phyloP scores from a whole-genome alignment of 1,140 invertebrate species.

The Drosophila novamexicana region DNA sequence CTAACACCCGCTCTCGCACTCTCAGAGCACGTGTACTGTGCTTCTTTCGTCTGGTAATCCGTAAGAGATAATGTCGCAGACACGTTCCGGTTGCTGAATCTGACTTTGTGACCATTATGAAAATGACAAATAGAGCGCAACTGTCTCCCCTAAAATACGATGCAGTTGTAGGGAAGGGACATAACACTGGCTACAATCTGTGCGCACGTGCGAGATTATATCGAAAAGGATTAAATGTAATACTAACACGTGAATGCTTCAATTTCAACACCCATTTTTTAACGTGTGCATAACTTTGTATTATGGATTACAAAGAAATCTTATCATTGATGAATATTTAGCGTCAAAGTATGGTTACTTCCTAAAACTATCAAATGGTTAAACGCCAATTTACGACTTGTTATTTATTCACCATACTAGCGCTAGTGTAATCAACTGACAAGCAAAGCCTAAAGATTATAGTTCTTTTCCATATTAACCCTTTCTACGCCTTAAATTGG shows the following conservation, averaged over 20 bases:
- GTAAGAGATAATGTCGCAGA: constrained; percentile 47
- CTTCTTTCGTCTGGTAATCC: constrained; percentile 61
- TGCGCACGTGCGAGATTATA: constrained; percentile 59
- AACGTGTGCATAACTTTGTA: constrained; percentile 23
- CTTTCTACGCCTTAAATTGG: too few relatives aligned
- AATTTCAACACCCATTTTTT: constrained; percentile 6
- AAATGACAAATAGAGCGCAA: constrained; percentile 75
- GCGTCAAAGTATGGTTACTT: background rate
- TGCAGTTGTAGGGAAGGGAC: background rate
- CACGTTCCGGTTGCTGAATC: constrained; percentile 48
- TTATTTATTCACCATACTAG: too few relatives aligned
- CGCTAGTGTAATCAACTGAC: too few relatives aligned
- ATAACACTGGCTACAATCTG: constrained; percentile 11
- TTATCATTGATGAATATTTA: constrained; percentile 5
- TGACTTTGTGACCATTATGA: constrained; percentile 66
- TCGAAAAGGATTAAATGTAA: constrained; percentile 61
- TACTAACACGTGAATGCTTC: constrained; percentile 29
- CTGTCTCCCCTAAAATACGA: constrained; percentile 37
- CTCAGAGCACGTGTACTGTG: constrained; percentile 54
- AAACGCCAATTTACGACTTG: too few relatives aligned
- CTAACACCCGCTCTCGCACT: background rate
- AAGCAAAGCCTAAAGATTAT: too few relatives aligned
- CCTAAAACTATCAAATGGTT: background rate
- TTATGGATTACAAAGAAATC: background rate
- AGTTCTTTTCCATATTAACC: too few relatives aligned